A percentile compares a stretch with the other conserved stretches of the same genome.
Evolutionary conservation across 2,888 invertebrate genomes (phyloP).

Genomic region (Syrista parreyssii): DNA sequence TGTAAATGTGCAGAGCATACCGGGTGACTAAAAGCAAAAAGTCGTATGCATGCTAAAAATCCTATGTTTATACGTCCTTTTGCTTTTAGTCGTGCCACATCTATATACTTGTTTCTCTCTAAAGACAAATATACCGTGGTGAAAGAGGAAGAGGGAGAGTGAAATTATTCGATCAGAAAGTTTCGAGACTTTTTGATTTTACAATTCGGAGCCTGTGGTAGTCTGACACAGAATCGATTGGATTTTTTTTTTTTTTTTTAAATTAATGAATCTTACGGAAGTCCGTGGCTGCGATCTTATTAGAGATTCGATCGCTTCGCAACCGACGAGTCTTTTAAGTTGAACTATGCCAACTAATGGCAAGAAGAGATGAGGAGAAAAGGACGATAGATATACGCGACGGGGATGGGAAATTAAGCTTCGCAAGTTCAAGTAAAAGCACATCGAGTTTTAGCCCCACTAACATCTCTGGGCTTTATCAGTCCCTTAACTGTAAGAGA

Average conservation of each 20-base stretch:
- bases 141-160: not conserved
- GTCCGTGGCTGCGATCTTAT: conserved; percentile 54
- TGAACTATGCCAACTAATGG: conserved; percentile 16
- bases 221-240: not conserved
- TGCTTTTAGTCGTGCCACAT: too few relatives aligned
- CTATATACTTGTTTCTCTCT: not conserved
- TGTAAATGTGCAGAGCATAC: too few relatives aligned
- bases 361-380: conserved; percentile 26
- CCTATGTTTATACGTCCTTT: too few relatives aligned
- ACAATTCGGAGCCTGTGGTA: not conserved
- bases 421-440: not conserved
- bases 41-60: too few relatives aligned
- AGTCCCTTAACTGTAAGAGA: conserved; percentile 29
- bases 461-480: conserved; percentile 23
- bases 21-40: too few relatives aligned
- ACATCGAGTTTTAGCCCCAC: not conserved
- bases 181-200: not conserved
- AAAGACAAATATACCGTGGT: too few relatives aligned
- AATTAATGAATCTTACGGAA: conserved; percentile 50
- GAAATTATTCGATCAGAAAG: not conserved
- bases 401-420: conserved; percentile 12
- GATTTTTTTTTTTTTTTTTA: conserved; percentile 7
- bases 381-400: not conserved
- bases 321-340: conserved; percentile 55
- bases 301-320: conserved; percentile 43